Evolutionary conservation across 1,140 invertebrate species (phyloP).

Genomic region (Trinorchestia longiramus): DNA sequence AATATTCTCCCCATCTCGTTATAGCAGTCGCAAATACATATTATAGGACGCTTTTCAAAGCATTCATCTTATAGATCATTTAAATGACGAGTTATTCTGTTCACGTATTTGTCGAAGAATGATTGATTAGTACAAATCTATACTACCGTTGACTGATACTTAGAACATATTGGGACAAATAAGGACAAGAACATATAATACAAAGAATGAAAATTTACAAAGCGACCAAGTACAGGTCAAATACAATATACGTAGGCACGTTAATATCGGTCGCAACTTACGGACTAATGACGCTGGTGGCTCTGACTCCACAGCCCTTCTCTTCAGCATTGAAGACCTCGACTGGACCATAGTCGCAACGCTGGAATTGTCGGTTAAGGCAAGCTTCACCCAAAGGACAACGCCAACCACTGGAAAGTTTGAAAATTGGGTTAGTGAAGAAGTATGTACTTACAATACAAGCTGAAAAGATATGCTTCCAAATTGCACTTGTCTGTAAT

Average conservation of each 20-base stretch:
- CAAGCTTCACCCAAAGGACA: constrained; percentile 90
- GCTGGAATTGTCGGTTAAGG: constrained; percentile 95
- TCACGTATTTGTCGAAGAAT: too few relatives aligned
- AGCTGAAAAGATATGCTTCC: not conserved
- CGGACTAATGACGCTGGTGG: constrained; percentile 79
- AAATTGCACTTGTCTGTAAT: not conserved
- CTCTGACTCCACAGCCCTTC: constrained; percentile 94
- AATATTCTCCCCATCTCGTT: too few relatives aligned
- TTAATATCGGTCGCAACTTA: constrained; percentile 73
- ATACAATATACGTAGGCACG: not conserved
- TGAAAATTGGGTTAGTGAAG: not conserved
- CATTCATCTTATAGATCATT: too few relatives aligned
- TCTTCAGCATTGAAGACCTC: constrained; percentile 91
- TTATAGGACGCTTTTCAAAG: too few relatives aligned
- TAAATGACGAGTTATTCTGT: too few relatives aligned
- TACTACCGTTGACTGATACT: too few relatives aligned
- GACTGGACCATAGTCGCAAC: constrained; percentile 84
- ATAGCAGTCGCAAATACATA: too few relatives aligned
- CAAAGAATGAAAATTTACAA: not conserved
- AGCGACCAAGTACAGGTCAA: not conserved
- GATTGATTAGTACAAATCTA: too few relatives aligned
- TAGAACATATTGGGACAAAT: too few relatives aligned
- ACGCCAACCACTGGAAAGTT: constrained; percentile 80
- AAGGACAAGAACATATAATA: not conserved
- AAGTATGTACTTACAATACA: too few relatives aligned